A percentile compares a stretch with the other conserved stretches of the same genome.
phyloP scores from a whole-genome alignment of 2,888 invertebrate genomes.

The Tenthredo amoena region DNA sequence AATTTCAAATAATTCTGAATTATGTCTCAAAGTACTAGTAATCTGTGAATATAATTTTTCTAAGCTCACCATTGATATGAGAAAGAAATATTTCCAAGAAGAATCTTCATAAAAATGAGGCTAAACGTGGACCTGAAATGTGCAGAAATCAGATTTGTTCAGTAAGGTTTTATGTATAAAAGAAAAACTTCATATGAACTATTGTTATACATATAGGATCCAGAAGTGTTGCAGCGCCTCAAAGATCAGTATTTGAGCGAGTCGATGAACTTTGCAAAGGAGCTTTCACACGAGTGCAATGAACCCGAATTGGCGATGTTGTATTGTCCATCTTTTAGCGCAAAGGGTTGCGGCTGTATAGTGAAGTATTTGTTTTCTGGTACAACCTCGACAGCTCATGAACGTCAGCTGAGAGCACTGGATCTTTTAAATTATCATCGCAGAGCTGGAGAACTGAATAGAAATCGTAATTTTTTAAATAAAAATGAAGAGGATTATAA shows the following conservation, averaged over 20 bases:
- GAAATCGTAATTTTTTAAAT: slow-evolving; percentile 12
- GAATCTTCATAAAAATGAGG: neutral
- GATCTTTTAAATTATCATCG: slow-evolving; percentile 36
- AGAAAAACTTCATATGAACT: neutral
- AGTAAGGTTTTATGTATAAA: neutral
- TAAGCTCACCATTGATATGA: neutral
- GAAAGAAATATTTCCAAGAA: neutral
- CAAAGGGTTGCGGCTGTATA: slow-evolving; percentile 40
- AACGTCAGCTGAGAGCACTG: slow-evolving; percentile 25
- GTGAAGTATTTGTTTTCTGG: slow-evolving; percentile 33
- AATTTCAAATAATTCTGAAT: neutral
- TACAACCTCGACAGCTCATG: neutral
- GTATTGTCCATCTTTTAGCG: slow-evolving; percentile 35
- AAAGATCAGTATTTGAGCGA: slow-evolving; percentile 29
- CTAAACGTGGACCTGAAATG: no score
- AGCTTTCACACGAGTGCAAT: slow-evolving; percentile 31
- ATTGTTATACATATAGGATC: slow-evolving; percentile 21
- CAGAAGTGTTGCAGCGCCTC: neutral
- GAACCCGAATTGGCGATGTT: slow-evolving; percentile 21
- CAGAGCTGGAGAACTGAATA: slow-evolving; percentile 31
- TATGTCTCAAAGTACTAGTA: neutral
- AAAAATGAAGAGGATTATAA: neutral
- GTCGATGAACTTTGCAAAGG: slow-evolving; percentile 33
- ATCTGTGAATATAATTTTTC: neutral
- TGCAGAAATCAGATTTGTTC: neutral